Conservation (phyloP, 2,888 invertebrate species). For the Lithophane leautieri region DNA sequence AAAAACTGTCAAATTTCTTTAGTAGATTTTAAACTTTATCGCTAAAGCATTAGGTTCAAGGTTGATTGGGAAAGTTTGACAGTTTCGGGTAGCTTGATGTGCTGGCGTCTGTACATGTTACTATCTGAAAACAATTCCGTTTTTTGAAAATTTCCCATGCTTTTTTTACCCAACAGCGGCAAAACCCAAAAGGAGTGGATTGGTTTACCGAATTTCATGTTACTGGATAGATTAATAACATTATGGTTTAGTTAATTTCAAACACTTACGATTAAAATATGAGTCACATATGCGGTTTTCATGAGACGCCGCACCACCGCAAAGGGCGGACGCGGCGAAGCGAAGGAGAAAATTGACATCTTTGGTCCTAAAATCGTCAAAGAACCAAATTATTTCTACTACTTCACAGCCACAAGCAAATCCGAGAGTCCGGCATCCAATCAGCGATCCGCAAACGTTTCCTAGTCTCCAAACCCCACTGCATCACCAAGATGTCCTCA, state of each 20-base stretch:
- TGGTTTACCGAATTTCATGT: background rate
- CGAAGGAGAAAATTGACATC: background rate
- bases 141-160: background rate
- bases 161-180: background rate
- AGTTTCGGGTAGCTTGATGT: no score
- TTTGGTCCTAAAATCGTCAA: no score
- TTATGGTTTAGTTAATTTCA: background rate
- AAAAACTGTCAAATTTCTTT: no score
- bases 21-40: no score
- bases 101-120: no score
- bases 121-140: background rate
- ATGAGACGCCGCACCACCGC: no score
- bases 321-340: no score
- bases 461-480: constrained; percentile 76
- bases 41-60: no score
- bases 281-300: no score
- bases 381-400: background rate
- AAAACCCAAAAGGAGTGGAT: no score
- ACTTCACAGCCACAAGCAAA: constrained; percentile 83
- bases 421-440: constrained; percentile 90
- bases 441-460: constrained; percentile 73
- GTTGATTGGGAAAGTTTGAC: no score
- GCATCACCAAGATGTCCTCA: constrained; percentile 72
- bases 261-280: background rate
- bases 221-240: background rate